A percentile compares a stretch with the other conserved stretches of the same genome.
These are phyloP conservation scores for Rhamnusium bicolor DNA, from an alignment of 2,888 invertebrate genomes.

Conservation along the genomic window DNA sequence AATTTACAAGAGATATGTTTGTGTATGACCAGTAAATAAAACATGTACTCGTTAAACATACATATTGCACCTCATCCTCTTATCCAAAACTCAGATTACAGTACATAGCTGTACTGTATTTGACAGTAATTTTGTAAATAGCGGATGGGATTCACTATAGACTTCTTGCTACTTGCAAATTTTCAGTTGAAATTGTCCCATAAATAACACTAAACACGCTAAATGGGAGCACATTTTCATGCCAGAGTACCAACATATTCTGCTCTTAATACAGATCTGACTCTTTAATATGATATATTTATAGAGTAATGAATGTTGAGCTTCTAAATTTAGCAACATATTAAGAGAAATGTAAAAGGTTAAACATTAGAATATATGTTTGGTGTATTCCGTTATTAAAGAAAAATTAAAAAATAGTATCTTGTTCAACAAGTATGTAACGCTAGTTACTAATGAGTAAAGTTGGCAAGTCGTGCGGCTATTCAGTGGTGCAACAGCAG, in stretches of 20 bases:
- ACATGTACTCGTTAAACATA: no score
- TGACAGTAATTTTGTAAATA: slow-evolving; percentile 25
- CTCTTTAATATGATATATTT: slow-evolving; percentile 26
- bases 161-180: slow-evolving; percentile 24
- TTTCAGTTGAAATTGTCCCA: slow-evolving; percentile 29
- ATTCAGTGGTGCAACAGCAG: no score
- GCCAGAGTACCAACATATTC: slow-evolving; percentile 21
- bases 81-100: neutral
- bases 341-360: no score
- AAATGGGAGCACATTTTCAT: slow-evolving; percentile 14
- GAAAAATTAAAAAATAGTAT: no score
- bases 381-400: no score
- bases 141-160: slow-evolving; percentile 1
- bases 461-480: no score
- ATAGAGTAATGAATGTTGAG: neutral
- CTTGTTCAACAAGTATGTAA: no score
- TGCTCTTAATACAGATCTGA: slow-evolving; percentile 9
- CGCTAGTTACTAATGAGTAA: no score
- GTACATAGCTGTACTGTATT: neutral
- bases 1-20: no score
- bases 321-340: slow-evolving; percentile 9
- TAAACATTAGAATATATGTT: no score
- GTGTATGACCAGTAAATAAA: no score
- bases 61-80: neutral
- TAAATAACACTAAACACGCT: slow-evolving; percentile 24